These are phyloP conservation scores for Leucosticte australis DNA, from an alignment of 2,113 vertebrate genomes.

Conservation along the genomic window DNA sequence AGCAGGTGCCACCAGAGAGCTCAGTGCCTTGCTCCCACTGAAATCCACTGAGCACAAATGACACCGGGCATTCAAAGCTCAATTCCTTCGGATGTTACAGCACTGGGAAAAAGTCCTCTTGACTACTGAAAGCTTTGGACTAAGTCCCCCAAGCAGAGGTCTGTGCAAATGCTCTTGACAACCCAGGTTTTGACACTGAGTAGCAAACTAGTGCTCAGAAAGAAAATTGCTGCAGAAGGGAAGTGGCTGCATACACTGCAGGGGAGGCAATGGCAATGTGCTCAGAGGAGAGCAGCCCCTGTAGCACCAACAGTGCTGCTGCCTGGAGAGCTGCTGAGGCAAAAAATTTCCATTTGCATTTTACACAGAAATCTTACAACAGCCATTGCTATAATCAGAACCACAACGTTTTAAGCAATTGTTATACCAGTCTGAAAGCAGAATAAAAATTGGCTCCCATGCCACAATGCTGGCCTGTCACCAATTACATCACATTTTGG, in stretches of 20 bases:
- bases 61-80: neutral
- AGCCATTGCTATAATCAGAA: neutral
- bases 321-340: neutral
- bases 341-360: neutral
- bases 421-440: neutral
- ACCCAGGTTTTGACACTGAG: neutral
- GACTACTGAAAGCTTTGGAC: neutral
- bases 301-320: neutral
- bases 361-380: neutral
- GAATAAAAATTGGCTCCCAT: neutral
- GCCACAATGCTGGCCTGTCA: neutral
- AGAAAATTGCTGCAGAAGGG: neutral
- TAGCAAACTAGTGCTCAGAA: neutral
- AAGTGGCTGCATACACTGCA: fast-evolving
- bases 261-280: fast-evolving
- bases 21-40: neutral
- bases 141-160: neutral
- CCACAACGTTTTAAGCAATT: neutral
- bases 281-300: neutral
- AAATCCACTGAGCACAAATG: neutral
- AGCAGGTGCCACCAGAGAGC: neutral
- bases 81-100: neutral
- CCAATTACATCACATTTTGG: neutral
- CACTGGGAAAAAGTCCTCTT: neutral
- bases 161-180: neutral